Conservation (phyloP, 2,797 vertebrate genomes). For the Periophthalmus magnuspinnatus region DNA sequence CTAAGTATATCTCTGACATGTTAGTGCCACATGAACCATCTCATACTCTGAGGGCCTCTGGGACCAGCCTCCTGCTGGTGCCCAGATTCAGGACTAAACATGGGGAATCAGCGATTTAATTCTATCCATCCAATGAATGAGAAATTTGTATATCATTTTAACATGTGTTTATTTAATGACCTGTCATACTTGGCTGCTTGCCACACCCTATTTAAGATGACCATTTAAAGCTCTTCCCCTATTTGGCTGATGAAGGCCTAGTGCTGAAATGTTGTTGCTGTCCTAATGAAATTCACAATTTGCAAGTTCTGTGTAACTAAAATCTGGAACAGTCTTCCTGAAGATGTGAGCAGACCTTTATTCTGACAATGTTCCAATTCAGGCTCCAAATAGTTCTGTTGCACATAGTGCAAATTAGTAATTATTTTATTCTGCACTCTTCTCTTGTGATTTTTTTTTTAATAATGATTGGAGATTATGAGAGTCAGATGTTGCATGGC, state of each 20-base stretch:
- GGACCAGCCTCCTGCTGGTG: neutral
- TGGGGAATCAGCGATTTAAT: neutral
- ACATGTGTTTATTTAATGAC: no score
- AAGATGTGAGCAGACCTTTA: neutral
- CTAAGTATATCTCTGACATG: neutral
- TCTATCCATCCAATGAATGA: neutral
- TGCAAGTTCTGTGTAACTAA: neutral
- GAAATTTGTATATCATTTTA: no score
- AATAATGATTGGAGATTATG: neutral
- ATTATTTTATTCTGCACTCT: no score
- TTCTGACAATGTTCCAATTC: neutral
- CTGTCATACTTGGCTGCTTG: no score
- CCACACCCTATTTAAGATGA: no score
- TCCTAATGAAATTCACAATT: no score
- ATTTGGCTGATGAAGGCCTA: no score
- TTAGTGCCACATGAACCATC: neutral
- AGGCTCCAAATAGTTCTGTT: neutral
- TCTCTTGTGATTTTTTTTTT: neutral
- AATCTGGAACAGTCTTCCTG: neutral
- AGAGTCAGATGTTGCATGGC: neutral
- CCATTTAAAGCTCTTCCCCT: no score
- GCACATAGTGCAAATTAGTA: no score
- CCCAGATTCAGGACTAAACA: neutral
- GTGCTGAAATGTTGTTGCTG: no score
- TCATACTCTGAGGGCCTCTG: neutral